These are phyloP conservation scores for Gadus macrocephalus DNA, from an alignment of 2,113 vertebrate genomes.

Conservation along the genomic window DNA sequence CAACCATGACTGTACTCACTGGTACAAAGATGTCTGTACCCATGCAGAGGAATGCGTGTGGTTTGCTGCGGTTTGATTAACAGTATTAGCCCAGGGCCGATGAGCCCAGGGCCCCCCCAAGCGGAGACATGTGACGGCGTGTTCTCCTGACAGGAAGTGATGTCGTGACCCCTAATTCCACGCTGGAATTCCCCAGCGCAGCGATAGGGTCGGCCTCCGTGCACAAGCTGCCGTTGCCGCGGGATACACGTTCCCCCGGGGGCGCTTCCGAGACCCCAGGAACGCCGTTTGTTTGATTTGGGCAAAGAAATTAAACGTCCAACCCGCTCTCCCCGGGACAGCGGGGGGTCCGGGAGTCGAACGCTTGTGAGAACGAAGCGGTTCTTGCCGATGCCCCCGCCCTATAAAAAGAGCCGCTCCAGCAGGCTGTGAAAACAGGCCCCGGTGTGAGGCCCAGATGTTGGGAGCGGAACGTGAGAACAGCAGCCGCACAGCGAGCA, in stretches of 20 bases:
- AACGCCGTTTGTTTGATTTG: not conserved
- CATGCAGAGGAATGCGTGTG: slow-evolving; percentile 23
- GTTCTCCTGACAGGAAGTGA: slow-evolving; percentile 51
- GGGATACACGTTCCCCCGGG: not conserved
- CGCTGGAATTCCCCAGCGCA: slow-evolving; percentile 29
- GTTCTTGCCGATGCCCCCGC: not conserved
- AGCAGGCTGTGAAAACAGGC: slow-evolving; percentile 44
- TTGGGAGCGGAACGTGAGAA: slow-evolving; percentile 17
- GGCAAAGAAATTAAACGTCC: not conserved
- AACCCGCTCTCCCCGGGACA: not conserved
- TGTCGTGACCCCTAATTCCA: slow-evolving; percentile 53
- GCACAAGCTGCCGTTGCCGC: no score
- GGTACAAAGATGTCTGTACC: no score
- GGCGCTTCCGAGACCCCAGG: not conserved
- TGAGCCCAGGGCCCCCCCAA: not conserved
- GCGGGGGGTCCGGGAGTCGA: not conserved
- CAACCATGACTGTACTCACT: no score
- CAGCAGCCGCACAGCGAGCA: no score
- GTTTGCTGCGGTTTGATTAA: slow-evolving; percentile 54
- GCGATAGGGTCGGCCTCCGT: not conserved
- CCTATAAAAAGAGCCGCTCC: slow-evolving; percentile 19
- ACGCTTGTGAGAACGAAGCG: slow-evolving; percentile 19
- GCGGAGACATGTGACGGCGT: slow-evolving; percentile 47
- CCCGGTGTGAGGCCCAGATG: slow-evolving; percentile 28
- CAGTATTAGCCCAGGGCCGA: slow-evolving; percentile 43